Conservation (phyloP, 2,888 invertebrate species). For the Zelleria hepariella region DNA sequence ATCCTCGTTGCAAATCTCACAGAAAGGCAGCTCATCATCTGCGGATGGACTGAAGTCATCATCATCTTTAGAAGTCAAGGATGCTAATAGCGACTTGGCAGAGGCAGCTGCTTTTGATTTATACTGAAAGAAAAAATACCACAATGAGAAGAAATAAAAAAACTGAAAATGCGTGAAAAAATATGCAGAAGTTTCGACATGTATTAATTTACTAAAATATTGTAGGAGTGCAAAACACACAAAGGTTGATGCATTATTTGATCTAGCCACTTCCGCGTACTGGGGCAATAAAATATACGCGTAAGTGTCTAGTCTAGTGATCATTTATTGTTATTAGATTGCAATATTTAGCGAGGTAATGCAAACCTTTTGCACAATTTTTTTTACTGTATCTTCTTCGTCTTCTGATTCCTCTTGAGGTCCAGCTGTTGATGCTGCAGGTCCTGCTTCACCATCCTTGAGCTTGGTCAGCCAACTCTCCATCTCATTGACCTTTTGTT, state of each 20-base stretch:
- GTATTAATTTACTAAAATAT: too few relatives aligned
- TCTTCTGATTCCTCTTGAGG: constrained; percentile 31
- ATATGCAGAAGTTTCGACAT: too few relatives aligned
- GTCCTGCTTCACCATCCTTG: constrained; percentile 22
- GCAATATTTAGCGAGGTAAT: not conserved
- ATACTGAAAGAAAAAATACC: constrained; percentile 25
- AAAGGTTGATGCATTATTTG: too few relatives aligned
- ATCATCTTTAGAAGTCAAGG: constrained; percentile 19
- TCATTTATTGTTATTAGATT: too few relatives aligned
- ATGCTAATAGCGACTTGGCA: not conserved
- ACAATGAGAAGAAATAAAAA: too few relatives aligned
- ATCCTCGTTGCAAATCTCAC: constrained; percentile 89
- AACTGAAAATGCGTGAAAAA: too few relatives aligned
- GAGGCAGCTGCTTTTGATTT: constrained; percentile 35
- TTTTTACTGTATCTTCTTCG: constrained; percentile 44
- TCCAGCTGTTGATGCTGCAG: constrained; percentile 11
- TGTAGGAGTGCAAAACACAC: too few relatives aligned
- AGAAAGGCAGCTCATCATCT: constrained; percentile 80
- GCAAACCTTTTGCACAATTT: constrained; percentile 52
- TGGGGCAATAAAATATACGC: too few relatives aligned
- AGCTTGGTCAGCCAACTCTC: constrained; percentile 44
- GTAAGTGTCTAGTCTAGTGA: too few relatives aligned
- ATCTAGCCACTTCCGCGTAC: too few relatives aligned
- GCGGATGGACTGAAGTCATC: constrained; percentile 27
- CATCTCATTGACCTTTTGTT: constrained; percentile 44